These are phyloP conservation scores for Eulithis testata DNA, from an alignment of 2,888 invertebrate species.

Conservation along the genomic window DNA sequence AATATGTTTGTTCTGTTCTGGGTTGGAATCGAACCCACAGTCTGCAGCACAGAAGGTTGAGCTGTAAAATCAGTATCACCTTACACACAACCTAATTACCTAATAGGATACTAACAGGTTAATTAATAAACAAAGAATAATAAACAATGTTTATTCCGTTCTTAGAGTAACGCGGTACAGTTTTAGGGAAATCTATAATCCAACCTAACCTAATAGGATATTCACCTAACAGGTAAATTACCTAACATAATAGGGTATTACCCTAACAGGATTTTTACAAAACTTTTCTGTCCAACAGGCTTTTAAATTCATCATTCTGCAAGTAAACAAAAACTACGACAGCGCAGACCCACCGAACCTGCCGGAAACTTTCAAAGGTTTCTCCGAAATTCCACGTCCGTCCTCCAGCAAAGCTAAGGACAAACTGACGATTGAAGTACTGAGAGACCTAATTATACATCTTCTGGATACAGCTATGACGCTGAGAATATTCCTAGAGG, in stretches of 20 bases:
- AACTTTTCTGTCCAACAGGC: slow-evolving; percentile 53
- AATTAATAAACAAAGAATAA: no score
- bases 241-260: background rate
- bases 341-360: slow-evolving; percentile 73
- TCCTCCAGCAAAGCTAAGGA: slow-evolving; percentile 55
- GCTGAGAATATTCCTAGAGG: slow-evolving; percentile 87
- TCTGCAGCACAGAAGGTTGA: no score
- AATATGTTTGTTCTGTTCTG: no score
- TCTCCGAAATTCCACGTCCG: slow-evolving; percentile 70
- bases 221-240: no score
- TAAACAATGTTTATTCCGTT: no score
- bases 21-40: no score
- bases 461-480: slow-evolving; percentile 89
- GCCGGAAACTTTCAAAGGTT: slow-evolving; percentile 78
- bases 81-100: no score
- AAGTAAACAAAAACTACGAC: slow-evolving; percentile 80
- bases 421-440: slow-evolving; percentile 70
- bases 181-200: no score
- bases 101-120: no score
- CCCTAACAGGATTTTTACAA: background rate
- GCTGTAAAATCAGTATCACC: no score
- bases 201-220: no score
- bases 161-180: no score
- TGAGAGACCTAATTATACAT: slow-evolving; percentile 88
- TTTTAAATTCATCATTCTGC: slow-evolving; percentile 79